Evolutionary conservation across 1,140 invertebrate species (phyloP), one percentile per base, ranked within the genome.

Genomic region (Drosophila biarmipes): DNA sequence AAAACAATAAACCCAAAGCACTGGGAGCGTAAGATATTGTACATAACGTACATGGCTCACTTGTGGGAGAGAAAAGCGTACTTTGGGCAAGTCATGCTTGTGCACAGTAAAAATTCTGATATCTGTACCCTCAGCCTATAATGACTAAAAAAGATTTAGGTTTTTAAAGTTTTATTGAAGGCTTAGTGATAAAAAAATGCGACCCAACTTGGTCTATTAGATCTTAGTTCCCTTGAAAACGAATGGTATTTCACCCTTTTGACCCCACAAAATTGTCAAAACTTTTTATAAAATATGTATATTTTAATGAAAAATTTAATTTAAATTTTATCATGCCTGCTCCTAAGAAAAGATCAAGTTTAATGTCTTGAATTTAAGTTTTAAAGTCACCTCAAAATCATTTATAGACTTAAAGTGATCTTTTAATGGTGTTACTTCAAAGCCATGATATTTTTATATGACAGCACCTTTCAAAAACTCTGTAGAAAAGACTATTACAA

Each of bases 1-100:
- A 74, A 74, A 61, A 74, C 71, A 74, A 74, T 73, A 73, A 63
- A 55, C 69, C 49, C 49, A 55, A 62, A 42, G 43, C 45, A 51
- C 14, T 46, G 62, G 8, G 66, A 67, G 48, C 45, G 48, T 38
- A 38, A 69, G 49, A 62, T 59, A 67, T 48, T 48, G 45, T 45
- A 49, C 46, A 49, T 6, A 31, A 8, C 29, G 17, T 43, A 45
- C 29, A 24, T 43, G 37, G 37, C 21, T 38, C 8, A 34, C 19
- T 59, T 24, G 69, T 34, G 49, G 27, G 24, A 62, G 49, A 53
- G 63, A 6, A 15, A 31, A 31, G 15, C 37, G 10, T 34, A 73
- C 68, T 73, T 61, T 73, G n/a, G 71, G 68, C 71, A 63, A 74
- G 71, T 74, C 71, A 74, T 74, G 42, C 67, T 34, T 6, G 10